These are phyloP conservation scores for Dasyornis broadbenti DNA, from an alignment of 2,113 vertebrate species.

Conservation along the genomic window DNA sequence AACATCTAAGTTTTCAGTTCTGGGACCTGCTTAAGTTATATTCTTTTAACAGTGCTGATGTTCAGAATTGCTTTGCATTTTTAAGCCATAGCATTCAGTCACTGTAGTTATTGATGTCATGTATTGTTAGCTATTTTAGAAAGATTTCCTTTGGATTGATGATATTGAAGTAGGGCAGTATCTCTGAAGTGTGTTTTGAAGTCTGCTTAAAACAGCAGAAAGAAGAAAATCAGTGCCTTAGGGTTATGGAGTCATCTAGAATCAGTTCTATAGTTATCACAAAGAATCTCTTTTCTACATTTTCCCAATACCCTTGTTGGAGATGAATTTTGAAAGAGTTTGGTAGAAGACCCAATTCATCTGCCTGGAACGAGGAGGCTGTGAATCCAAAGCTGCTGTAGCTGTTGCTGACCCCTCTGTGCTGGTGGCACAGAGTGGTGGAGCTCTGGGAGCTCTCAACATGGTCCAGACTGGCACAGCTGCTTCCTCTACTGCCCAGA, in stretches of 20 bases:
- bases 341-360: neutral
- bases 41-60: neutral
- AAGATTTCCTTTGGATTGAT: neutral
- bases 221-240: neutral
- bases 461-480: neutral
- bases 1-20: neutral
- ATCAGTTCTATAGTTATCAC: neutral
- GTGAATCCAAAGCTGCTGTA: neutral
- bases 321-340: neutral
- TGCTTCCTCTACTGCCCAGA: neutral
- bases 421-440: neutral
- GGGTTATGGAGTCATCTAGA: neutral
- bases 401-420: neutral
- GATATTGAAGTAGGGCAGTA: neutral
- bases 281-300: neutral
- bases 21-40: neutral
- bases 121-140: neutral
- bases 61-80: neutral
- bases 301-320: neutral
- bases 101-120: neutral
- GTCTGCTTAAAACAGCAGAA: neutral
- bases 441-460: rapidly evolving
- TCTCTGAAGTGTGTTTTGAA: neutral
- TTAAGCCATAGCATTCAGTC: neutral
- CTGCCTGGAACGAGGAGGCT: neutral